phyloP scores from a whole-genome alignment of 2,888 invertebrate genomes.

The Marronus borbonicus region DNA sequence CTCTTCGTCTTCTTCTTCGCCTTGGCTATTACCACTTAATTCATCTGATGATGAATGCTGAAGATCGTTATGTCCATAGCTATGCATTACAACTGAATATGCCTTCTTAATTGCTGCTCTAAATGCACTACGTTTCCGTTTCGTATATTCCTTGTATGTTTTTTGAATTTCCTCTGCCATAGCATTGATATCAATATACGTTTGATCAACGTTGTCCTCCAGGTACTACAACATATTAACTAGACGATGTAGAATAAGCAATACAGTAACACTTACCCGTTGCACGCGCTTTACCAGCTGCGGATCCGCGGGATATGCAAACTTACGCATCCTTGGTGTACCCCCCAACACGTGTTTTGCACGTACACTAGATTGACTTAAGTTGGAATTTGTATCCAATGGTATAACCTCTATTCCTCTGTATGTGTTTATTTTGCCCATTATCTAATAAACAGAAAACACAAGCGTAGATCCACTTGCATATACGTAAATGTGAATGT shows the following conservation, averaged over 20 bases:
- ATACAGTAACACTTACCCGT: slow-evolving; percentile 66
- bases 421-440: slow-evolving; percentile 58
- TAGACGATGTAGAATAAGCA: background rate
- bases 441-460: slow-evolving; percentile 53
- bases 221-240: slow-evolving; percentile 75
- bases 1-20: slow-evolving; percentile 62
- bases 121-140: slow-evolving; percentile 86
- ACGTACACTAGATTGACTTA: slow-evolving; percentile 29
- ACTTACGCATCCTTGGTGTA: slow-evolving; percentile 57
- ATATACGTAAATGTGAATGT: slow-evolving; percentile 3
- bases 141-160: slow-evolving; percentile 84
- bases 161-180: slow-evolving; percentile 87
- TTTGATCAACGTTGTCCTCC: slow-evolving; percentile 85
- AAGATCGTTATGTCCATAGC: slow-evolving; percentile 76
- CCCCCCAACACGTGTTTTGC: slow-evolving; percentile 35
- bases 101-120: slow-evolving; percentile 84
- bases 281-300: slow-evolving; percentile 72
- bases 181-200: slow-evolving; percentile 85
- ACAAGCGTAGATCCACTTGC: slow-evolving; percentile 29
- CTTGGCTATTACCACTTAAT: slow-evolving; percentile 73
- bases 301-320: slow-evolving; percentile 69
- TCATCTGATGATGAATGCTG: slow-evolving; percentile 73
- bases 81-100: slow-evolving; percentile 81
- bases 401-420: slow-evolving; percentile 59
- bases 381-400: slow-evolving; percentile 50